Evolutionary conservation across 2,888 invertebrate genomes (phyloP), one percentile per base, ranked within the genome.

Genomic region (Nymphalis c-album): DNA sequence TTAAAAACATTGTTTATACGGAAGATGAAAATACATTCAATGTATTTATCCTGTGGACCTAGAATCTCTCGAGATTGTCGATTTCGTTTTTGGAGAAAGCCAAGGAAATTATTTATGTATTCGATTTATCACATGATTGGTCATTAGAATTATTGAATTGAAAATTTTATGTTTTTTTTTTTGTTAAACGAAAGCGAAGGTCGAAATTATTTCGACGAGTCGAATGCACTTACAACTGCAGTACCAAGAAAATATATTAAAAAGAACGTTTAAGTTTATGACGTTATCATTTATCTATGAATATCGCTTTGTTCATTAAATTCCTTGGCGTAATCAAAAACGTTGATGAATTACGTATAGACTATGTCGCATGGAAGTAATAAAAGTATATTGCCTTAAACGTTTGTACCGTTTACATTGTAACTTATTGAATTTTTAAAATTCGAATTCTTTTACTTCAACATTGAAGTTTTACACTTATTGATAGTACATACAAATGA

Each of bases 321-420:
- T 55, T 31, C 53, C 40, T 57, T 5, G n/a, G 57, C 18, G 57
- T 57, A 57, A 18, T 17, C 40, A 20, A 57, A 35, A 57, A 40
- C 40, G 40, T 26, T 57, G 40, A 57, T 57, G 57, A 57, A 57
- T 57, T 57, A 57, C 40, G 57, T 35, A 40, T 57, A 57, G 57
- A 57, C 57, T 35, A 18, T n/a, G 35, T 57, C 57, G 31, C 26
- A 57, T 40, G 40, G 6, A 26, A 57, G 35, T 31, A 10, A 57
- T 40, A 57, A 35, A 57, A 57, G 13, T 57, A 40, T 18, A 35
- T n/a, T 7, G 22, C 22, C 10, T 17, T 57, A n/a, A 57, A 10
- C n/a, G 53, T 57, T 57, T 57, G 13, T n/a, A 57, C 35, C 57
- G 57, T 57, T 57, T 57, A 57, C 57, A 57, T 18, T 18, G 35